A percentile compares a stretch with the other conserved stretches of the same genome.
Evolutionary conservation across 2,888 invertebrate species (phyloP).

Genomic region (Pegoplata infirma): DNA sequence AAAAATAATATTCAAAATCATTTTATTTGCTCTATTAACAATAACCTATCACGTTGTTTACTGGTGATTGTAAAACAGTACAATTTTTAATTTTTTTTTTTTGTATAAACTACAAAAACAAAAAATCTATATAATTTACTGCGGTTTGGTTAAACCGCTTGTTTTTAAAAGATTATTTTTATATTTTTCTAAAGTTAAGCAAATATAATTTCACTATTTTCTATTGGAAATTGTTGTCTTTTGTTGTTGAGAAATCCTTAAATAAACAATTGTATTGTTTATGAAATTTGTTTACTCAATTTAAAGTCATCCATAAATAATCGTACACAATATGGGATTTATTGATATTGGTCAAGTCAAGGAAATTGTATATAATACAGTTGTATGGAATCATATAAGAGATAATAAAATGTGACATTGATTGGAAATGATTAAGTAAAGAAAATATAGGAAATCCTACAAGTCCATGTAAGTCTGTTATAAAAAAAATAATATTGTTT

Average conservation of each 20-base stretch:
- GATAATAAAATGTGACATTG: constrained; percentile 12
- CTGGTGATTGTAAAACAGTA: constrained; percentile 35
- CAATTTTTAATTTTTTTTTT: constrained; percentile 8
- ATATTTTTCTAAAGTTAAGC: too few relatives aligned
- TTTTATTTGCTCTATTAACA: constrained; percentile 58
- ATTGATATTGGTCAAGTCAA: constrained; percentile 42
- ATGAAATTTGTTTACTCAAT: constrained; percentile 4
- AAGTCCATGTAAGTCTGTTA: neutral
- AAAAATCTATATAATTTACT: constrained; percentile 41
- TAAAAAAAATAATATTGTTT: neutral
- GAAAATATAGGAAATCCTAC: neutral
- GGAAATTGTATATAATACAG: neutral
- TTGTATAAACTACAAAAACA: constrained; percentile 23
- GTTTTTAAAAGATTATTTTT: neutral
- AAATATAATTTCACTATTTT: constrained; percentile 4
- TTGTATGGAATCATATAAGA: neutral
- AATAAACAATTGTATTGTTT: constrained; percentile 8
- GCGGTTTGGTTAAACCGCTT: constrained; percentile 33
- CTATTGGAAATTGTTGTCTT: constrained; percentile 7
- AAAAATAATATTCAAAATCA: too few relatives aligned
- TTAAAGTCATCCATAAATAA: constrained; percentile 13
- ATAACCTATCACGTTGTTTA: constrained; percentile 60
- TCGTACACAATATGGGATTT: constrained; percentile 19
- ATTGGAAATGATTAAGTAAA: neutral
- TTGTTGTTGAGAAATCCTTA: constrained; percentile 4